A percentile compares a stretch with the other conserved stretches of the same genome.
phyloP scores from a whole-genome alignment of 2,888 invertebrate species.

The Nomada fabriciana region DNA sequence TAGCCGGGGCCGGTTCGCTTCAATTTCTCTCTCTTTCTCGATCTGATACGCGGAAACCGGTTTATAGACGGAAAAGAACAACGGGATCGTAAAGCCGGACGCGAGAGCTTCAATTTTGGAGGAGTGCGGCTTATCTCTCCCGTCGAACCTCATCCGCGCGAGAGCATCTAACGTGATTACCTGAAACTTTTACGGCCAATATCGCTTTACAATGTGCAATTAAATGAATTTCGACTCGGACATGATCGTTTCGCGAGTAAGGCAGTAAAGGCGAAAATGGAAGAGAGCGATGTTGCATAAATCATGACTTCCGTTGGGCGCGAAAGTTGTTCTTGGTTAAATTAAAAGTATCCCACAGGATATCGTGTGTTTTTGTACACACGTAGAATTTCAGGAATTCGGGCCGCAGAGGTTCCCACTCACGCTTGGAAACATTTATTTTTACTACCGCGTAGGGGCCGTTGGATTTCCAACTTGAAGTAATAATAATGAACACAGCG shows the following conservation, averaged over 20 bases:
- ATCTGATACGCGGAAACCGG: conserved; percentile 62
- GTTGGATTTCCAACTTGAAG: too few species aligned
- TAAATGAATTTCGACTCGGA: conserved; percentile 50
- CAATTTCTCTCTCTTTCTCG: conserved; percentile 49
- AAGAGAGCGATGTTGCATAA: neutral
- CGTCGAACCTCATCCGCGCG: conserved; percentile 16
- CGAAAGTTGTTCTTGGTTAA: neutral
- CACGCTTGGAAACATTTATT: too few species aligned
- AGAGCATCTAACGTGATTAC: conserved; percentile 50
- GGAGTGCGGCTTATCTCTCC: conserved; percentile 48
- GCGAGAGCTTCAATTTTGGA: conserved; percentile 63
- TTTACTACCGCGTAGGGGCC: too few species aligned
- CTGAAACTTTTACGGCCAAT: conserved; percentile 41
- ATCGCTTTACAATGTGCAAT: conserved; percentile 45
- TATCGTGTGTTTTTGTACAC: neutral
- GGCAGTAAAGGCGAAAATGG: conserved; percentile 20
- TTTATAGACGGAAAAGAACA: conserved; percentile 62
- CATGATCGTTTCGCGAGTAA: conserved; percentile 37
- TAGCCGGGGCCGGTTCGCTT: conserved; percentile 26
- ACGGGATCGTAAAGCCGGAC: conserved; percentile 50
- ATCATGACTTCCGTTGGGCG: neutral
- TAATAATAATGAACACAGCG: too few species aligned
- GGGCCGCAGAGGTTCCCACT: too few species aligned
- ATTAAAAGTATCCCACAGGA: neutral
- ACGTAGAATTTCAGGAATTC: too few species aligned